Conservation (phyloP, 2,797 vertebrate genomes). For the Lagorchestes hirsutus region DNA sequence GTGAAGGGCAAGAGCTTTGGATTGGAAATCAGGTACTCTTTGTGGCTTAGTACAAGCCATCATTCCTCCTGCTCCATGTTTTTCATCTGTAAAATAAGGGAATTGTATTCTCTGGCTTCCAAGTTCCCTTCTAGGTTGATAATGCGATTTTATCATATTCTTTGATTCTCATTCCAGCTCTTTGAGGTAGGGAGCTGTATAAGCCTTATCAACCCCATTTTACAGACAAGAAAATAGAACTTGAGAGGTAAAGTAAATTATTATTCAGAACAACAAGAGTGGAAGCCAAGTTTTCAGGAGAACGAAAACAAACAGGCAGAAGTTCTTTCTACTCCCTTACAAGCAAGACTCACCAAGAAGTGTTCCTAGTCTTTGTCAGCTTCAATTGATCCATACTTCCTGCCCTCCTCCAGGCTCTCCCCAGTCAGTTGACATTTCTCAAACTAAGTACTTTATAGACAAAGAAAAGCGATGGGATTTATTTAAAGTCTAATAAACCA, state of each 20-base stretch:
- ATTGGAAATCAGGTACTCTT: background rate
- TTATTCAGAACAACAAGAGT: background rate
- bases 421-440: background rate
- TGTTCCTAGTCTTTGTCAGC: background rate
- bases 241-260: background rate
- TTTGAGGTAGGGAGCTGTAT: no score
- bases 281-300: background rate
- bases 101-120: background rate
- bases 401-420: background rate
- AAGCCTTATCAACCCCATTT: background rate
- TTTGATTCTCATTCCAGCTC: background rate
- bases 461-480: constrained; percentile 28
- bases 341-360: background rate
- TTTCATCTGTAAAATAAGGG: background rate
- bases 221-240: background rate
- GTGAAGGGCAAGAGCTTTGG: background rate
- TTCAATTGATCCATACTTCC: background rate
- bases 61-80: background rate
- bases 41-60: background rate
- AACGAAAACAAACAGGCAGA: background rate
- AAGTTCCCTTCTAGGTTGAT: background rate
- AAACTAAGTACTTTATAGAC: constrained; percentile 31
- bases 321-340: background rate
- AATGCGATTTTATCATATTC: background rate
- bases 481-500: constrained; percentile 52